Evolutionary conservation across 2,113 vertebrate species (phyloP).

Genomic region (Meleagris gallopavo): DNA sequence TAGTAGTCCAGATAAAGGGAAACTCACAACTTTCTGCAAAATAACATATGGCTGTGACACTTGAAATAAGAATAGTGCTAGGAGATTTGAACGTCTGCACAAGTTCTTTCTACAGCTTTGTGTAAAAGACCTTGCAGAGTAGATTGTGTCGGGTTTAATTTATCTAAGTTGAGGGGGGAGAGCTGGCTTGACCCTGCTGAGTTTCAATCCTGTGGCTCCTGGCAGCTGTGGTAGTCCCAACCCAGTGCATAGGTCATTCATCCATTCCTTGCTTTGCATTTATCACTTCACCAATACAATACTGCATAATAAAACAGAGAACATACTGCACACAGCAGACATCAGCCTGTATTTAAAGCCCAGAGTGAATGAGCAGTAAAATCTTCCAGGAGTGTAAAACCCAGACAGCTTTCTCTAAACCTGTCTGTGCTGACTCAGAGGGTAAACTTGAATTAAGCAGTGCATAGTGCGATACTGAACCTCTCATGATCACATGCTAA

Average conservation of each 20-base stretch:
- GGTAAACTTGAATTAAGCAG: background rate
- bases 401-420: background rate
- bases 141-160: background rate
- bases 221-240: background rate
- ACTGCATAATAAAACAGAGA: background rate
- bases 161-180: background rate
- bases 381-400: conserved; percentile 21
- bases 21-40: background rate
- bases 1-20: conserved; percentile 13
- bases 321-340: background rate
- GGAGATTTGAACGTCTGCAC: background rate
- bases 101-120: background rate
- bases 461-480: background rate
- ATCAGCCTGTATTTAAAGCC: conserved; percentile 8
- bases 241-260: background rate
- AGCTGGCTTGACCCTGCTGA: background rate
- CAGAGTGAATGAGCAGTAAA: conserved; percentile 18
- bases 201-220: background rate
- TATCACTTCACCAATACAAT: background rate
- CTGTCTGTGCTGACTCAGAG: background rate
- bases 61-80: background rate
- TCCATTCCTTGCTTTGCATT: background rate
- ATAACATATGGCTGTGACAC: background rate
- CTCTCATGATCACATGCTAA: background rate
- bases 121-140: background rate